Base-by-base conservation (phyloP, 2,888 invertebrate genomes). In the Pammene aurita region DNA sequence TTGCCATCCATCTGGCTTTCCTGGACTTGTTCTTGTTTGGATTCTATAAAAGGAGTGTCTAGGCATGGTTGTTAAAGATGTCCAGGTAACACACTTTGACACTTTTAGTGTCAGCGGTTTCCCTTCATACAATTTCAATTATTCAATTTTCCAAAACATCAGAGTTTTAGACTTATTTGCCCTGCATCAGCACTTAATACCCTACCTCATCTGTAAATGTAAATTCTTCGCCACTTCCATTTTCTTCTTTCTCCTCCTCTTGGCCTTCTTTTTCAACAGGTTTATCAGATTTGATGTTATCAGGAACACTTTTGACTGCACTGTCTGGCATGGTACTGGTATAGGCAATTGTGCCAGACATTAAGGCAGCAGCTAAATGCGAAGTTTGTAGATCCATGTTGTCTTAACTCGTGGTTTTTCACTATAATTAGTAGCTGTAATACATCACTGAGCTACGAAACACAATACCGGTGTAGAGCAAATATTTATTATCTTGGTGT, bases 371-470 rank as follows among this genome's bases (percentile, higher is more conserved):
- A 54, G 92, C 92, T 75, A 93, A 85, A 74, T 93, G 92, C 11
- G 92, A 92, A n/a, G 90, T 90, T 82, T 89, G 88, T 58, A 91
- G 77, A 80, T 92, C 90, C 91, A 92, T 92, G 35, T n/a, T 74
- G 48, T 16, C 26, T 26, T 26, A 34, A 48, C 14, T 9, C 7
- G 14, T 55, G n/a, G n/a, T n/a, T 38, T 38, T 14, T 56, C 35
- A 16, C 26, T 10, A 1, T 48, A 41, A 7, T 38, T 4, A 26
- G 9, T 26, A 34, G 13, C 5, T 16, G 1, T 11, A 61, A 18
- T 18, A 26, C 44, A 44, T 58, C 5, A 14, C 14, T n/a, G 13
- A 26, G n/a, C n/a, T 41, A n/a, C n/a, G n/a, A 16, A 38, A 34
- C 18, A 41, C 38, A 62, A 62, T 13, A 41, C 46, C 60, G 60